Percentiles rank a stretch among this genome's conserved stretches.
Conservation (phyloP, 2,888 invertebrate genomes). For the Melitaea athalia region DNA sequence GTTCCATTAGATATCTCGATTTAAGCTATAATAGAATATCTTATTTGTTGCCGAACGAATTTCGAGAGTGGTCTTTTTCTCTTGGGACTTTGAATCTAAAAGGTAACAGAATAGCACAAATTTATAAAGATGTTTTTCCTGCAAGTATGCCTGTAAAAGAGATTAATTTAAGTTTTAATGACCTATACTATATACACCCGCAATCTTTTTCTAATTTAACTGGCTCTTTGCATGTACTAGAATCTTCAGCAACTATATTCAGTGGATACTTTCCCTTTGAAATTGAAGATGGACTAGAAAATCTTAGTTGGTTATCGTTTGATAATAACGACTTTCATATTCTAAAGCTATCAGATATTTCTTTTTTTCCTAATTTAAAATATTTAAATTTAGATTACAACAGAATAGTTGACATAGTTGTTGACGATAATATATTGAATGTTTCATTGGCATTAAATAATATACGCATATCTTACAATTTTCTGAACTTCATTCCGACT, state of each 20-base stretch:
- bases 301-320: conserved; percentile 91
- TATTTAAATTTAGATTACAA: conserved; percentile 95
- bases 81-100: conserved; percentile 90
- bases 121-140: conserved; percentile 87
- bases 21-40: conserved; percentile 93
- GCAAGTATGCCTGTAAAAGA: conserved; percentile 90
- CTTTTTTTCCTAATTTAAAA: conserved; percentile 85
- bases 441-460: conserved; percentile 88
- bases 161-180: conserved; percentile 95
- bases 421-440: conserved; percentile 85
- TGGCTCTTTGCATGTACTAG: conserved; percentile 89
- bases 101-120: conserved; percentile 91
- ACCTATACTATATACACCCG: conserved; percentile 90
- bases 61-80: conserved; percentile 89
- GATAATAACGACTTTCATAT: conserved; percentile 93
- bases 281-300: conserved; percentile 87
- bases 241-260: conserved; percentile 92
- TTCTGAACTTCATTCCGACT: conserved; percentile 85
- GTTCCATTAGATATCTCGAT: conserved; percentile 90
- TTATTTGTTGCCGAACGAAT: conserved; percentile 89
- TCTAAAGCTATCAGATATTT: conserved; percentile 87
- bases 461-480: conserved; percentile 91
- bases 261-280: conserved; percentile 90
- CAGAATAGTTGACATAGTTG: conserved; percentile 87
- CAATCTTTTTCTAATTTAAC: conserved; percentile 90